These are phyloP conservation scores for Sinotaia quadrata DNA, from an alignment of 2,888 invertebrate genomes.

Conservation along the genomic window DNA sequence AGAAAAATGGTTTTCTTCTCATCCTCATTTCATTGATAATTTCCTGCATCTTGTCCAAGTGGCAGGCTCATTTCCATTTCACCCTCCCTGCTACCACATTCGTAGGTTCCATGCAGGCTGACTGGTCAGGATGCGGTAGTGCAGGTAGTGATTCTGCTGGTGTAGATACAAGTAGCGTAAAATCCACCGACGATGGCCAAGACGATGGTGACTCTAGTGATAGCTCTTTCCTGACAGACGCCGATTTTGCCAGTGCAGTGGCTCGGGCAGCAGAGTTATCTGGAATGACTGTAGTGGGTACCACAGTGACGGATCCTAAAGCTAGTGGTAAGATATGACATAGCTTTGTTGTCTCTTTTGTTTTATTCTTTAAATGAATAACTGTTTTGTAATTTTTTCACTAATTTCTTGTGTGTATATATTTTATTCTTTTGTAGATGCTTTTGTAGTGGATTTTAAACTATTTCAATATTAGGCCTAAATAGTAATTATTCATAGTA, in stretches of 20 bases:
- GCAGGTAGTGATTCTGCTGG: conserved; percentile 25
- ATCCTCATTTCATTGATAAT: too few species aligned
- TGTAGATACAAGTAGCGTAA: conserved; percentile 13
- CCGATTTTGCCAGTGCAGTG: conserved; percentile 73
- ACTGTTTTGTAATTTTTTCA: too few species aligned
- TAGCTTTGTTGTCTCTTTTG: too few species aligned
- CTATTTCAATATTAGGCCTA: too few species aligned
- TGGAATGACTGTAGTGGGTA: conserved; percentile 71
- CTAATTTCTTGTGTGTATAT: too few species aligned
- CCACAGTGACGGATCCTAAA: conserved; percentile 65
- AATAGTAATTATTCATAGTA: too few species aligned
- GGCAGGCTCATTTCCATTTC: not conserved
- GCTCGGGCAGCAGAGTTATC: conserved; percentile 72
- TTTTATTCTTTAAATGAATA: too few species aligned
- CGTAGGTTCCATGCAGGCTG: conserved; percentile 55
- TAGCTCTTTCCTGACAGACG: conserved; percentile 71
- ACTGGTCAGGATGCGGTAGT: conserved; percentile 50
- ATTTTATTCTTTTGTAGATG: too few species aligned
- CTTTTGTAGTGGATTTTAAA: too few species aligned
- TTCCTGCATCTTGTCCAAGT: too few species aligned
- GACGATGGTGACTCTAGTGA: conserved; percentile 52
- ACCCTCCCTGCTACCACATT: conserved; percentile 2
- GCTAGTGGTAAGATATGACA: conserved; percentile 34
- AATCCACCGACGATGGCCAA: conserved; percentile 13
- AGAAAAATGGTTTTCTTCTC: too few species aligned